Conservation (phyloP, 2,888 invertebrate species). For the Argyresthia albistria region DNA sequence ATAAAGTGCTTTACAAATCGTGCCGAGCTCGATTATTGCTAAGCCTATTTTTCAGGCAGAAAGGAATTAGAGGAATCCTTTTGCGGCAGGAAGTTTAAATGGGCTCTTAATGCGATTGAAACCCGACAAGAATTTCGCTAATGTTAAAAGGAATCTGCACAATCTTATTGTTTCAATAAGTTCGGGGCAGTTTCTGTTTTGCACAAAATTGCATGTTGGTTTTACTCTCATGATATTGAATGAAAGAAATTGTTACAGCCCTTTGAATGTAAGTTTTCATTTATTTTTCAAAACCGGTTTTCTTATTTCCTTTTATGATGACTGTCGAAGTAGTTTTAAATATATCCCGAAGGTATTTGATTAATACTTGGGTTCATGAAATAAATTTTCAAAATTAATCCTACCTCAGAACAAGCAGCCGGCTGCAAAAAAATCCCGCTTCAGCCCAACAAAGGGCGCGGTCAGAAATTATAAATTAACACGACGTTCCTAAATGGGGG, state of each 20-base stretch:
- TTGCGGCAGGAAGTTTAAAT: conserved; percentile 58
- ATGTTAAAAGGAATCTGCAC: conserved; percentile 61
- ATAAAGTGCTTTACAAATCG: background rate
- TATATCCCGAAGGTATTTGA: no score
- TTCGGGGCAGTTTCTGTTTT: conserved; percentile 48
- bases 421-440: no score
- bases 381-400: no score
- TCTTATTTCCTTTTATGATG: no score
- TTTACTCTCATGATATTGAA: no score
- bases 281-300: no score
- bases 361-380: no score
- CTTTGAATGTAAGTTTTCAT: no score
- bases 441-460: background rate
- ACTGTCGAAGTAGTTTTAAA: no score
- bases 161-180: conserved; percentile 67
- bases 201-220: no score
- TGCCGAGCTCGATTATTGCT: conserved; percentile 19
- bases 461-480: conserved; percentile 1
- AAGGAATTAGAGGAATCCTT: conserved; percentile 48
- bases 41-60: conserved; percentile 39
- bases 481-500: conserved; percentile 13
- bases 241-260: no score
- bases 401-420: no score
- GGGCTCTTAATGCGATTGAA: conserved; percentile 61
- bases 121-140: conserved; percentile 56